Evolutionary conservation across 2,888 invertebrate species (phyloP).

Genomic region (Diogma glabrata): DNA sequence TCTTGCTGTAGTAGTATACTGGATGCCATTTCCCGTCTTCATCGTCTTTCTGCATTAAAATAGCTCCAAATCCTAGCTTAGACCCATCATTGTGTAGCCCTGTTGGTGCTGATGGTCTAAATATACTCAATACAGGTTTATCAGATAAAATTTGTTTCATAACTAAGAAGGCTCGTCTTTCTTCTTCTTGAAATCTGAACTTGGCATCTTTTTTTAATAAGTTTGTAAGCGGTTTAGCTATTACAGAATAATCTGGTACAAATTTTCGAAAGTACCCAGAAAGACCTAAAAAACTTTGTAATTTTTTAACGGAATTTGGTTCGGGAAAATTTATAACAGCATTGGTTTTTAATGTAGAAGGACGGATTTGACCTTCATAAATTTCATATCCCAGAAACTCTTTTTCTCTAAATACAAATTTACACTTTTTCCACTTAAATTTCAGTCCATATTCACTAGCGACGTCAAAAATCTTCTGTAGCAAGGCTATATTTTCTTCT

Average conservation of each 20-base stretch:
- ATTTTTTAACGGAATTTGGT: too few relatives aligned
- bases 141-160: too few relatives aligned
- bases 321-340: too few relatives aligned
- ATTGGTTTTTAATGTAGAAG: too few relatives aligned
- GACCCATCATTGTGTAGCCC: neutral
- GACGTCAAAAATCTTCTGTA: conserved; percentile 13
- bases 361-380: too few relatives aligned
- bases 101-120: neutral
- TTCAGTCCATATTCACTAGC: conserved; percentile 14
- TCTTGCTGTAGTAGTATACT: neutral
- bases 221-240: too few relatives aligned
- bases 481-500: conserved; percentile 14
- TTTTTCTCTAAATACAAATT: neutral
- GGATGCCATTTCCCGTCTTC: neutral
- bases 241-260: too few relatives aligned
- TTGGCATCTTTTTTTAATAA: too few relatives aligned
- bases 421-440: neutral
- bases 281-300: too few relatives aligned
- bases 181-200: conserved; percentile 12
- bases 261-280: too few relatives aligned
- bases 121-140: neutral
- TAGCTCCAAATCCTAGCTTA: neutral
- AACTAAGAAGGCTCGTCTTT: too few relatives aligned
- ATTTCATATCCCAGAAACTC: too few relatives aligned
- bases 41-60: neutral